phyloP scores from a whole-genome alignment of 2,888 invertebrate genomes.

The Oxycera nigricornis region DNA sequence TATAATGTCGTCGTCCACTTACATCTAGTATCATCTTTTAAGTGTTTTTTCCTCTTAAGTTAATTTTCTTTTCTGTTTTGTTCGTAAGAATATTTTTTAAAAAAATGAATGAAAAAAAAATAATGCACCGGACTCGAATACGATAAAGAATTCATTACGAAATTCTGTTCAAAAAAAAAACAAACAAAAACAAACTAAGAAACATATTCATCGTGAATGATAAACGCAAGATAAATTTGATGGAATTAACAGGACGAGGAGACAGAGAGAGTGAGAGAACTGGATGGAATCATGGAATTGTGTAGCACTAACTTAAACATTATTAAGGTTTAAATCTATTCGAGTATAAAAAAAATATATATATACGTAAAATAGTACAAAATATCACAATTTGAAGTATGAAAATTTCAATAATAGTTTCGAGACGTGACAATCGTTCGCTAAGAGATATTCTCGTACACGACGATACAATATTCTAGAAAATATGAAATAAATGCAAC shows the following conservation, averaged over 20 bases:
- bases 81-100: too few species aligned
- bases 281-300: neutral
- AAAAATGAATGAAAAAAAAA: neutral
- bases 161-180: neutral
- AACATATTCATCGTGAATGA: neutral
- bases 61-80: neutral
- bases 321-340: neutral
- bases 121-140: neutral
- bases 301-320: neutral
- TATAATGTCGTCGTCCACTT: neutral
- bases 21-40: neutral
- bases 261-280: neutral
- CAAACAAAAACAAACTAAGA: too few species aligned
- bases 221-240: neutral
- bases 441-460: too few species aligned
- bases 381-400: slow-evolving; percentile 19
- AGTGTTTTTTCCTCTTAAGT: neutral
- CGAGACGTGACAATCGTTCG: too few species aligned
- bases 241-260: neutral
- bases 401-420: too few species aligned
- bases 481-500: too few species aligned
- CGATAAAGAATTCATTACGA: neutral
- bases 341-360: neutral
- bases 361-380: slow-evolving; percentile 8
- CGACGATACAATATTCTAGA: too few species aligned